Base-by-base conservation (phyloP, 2,113 vertebrate genomes). In the Antennarius striatus region DNA sequence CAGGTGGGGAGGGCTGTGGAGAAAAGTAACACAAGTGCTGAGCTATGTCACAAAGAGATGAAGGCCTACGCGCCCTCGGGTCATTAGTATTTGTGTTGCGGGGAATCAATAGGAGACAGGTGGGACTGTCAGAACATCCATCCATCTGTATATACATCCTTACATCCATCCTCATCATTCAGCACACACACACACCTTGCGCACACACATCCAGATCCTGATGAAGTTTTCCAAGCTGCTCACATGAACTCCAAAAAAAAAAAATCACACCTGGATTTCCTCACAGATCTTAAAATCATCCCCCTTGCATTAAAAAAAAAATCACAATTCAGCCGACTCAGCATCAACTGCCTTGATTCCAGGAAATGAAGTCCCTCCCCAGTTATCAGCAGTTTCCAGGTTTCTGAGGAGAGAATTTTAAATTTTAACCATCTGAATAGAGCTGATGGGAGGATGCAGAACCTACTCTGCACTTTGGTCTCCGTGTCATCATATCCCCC, bases 81-180 rank as follows among this genome's bases (percentile, higher is more conserved):
- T 43, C 9, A 11, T 43, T 81, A 77, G 73, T 59, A 81, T 55
- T 82, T 80, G 73, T 80, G 86, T 86, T 54, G 80, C 81, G 77
- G 76, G 69, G 84, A 87, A 91, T 90, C 79, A 85, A 90, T 77
- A 80, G 82, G 82, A 88, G 79, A 81, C 63, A 60, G 63, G 63
- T 48, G 76, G 86, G 79, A 81, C 32, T 36, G 32, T 36, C 22
- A 22, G 32, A 36, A 36, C 32, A 51, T 74, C 68, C 54, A 51
- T 75, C 57, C 60, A 49, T 71, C 55, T 22, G 22, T 22, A 22
- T 17, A 49, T 77, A 36, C 59, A 43, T 70, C 48, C 42, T 45
- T 53, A 10, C 42, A 11, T 7, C 40, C 42, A 11, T 43, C 40
- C 15, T 63, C 63, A 48, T 53, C 65, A 48, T 59, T 48, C 57